Evolutionary conservation across 2,113 vertebrate genomes (phyloP), one percentile per base, ranked within the genome.

Genomic region (Polypterus bichir): DNA sequence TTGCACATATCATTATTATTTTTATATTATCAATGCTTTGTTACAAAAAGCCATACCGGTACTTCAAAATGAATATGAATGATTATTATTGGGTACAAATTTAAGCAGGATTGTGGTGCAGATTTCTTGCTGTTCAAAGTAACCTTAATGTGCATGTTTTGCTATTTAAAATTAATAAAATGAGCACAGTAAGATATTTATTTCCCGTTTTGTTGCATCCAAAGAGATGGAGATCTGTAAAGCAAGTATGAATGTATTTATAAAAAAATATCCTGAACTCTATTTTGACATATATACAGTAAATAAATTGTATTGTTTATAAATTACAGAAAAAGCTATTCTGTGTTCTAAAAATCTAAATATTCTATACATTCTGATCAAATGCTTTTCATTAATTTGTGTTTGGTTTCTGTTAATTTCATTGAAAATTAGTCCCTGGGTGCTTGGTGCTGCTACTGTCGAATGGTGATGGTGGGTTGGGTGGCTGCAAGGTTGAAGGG

Each of bases 271-370:
- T 27, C 56, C 4, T 58, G 8, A 54, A 73, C 66, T 75, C 62
- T 85, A 81, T 83, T 86, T 83, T 86, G 69, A 80, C 84, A 84
- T 84, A 84, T 83, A 83, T 71, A 73, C 76, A 81, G 66, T 79
- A 77, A 79, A 77, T 5, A 69, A 71, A 83, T 73, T 64, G 8
- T 76, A 76, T 76, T 80, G 65, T 59, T 78, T 84, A 77, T 80
- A 79, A 66, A 48, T 60, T 60, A 7, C 47, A 49, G 48, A 27
- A 11, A 49, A 49, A 49, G 47, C 47, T 44, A 49, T 60, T 46
- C 47, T 46, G 53, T 58, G 8, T 64, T 49, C 56, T 46, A 45
- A 46, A 11, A 44, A 46, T 45, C 27, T 64, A 44, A 27, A 45
- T 65, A 60, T 65, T 27, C 27, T 2, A 27, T 2, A 27, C 27